phyloP scores from a whole-genome alignment of 2,888 invertebrate genomes.

The Heliconius sara region DNA sequence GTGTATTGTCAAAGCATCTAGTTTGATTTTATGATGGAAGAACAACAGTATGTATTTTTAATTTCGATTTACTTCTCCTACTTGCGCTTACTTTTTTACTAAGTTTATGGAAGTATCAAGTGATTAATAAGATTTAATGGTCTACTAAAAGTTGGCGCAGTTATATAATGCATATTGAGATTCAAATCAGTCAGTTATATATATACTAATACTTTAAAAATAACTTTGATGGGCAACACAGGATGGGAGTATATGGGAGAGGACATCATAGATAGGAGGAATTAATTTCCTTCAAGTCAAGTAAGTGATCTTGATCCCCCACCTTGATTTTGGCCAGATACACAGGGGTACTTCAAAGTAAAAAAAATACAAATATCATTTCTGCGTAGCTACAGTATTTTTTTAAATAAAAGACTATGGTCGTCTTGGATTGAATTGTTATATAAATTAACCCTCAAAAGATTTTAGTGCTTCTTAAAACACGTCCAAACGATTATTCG shows the following conservation, averaged over 20 bases:
- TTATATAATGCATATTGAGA: no score
- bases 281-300: background rate
- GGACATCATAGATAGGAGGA: no score
- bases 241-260: no score
- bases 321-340: background rate
- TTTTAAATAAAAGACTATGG: background rate
- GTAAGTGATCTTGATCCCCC: background rate
- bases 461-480: background rate
- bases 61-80: background rate
- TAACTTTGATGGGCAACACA: no score
- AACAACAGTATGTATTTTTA: background rate
- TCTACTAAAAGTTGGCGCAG: no score
- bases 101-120: background rate
- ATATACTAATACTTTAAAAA: no score
- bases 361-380: background rate
- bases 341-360: no score
- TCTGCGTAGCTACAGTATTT: background rate
- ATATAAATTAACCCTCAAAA: background rate
- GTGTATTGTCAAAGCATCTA: background rate
- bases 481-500: background rate
- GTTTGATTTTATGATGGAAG: background rate
- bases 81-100: background rate
- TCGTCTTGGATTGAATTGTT: no score
- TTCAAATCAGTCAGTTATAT: no score
- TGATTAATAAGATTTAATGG: no score